Conservation (phyloP, 2,113 vertebrate species). For the Neolamprologus devosi region DNA sequence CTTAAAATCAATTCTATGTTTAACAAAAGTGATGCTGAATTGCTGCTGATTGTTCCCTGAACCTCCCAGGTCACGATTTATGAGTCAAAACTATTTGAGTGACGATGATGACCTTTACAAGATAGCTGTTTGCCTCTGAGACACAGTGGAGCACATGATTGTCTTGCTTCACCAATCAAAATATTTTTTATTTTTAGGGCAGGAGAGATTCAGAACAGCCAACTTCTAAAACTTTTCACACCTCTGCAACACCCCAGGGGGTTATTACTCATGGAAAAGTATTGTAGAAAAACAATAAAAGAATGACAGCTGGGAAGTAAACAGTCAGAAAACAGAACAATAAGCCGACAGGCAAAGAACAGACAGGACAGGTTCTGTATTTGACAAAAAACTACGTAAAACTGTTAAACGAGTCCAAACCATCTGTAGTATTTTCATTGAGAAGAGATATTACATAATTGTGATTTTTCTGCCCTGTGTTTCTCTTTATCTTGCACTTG, state of each 20-base stretch:
- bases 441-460: not conserved
- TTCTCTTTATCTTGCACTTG: not conserved
- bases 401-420: not conserved
- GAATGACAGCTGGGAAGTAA: not conserved
- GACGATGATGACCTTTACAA: not conserved
- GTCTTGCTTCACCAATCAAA: not conserved
- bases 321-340: not conserved
- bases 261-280: not conserved
- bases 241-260: not conserved
- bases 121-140: not conserved
- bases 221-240: not conserved
- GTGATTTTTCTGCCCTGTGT: not conserved
- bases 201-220: not conserved
- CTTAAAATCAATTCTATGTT: no score
- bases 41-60: not conserved
- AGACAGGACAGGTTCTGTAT: not conserved
- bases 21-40: not conserved
- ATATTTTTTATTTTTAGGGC: not conserved
- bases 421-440: not conserved
- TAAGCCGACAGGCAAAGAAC: not conserved
- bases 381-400: not conserved
- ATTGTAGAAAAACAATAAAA: not conserved
- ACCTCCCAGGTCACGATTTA: not conserved
- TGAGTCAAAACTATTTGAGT: not conserved
- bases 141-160: not conserved